These are phyloP conservation scores for Holcopasites calliopsidis DNA, from an alignment of 1,140 invertebrate species.

Conservation along the genomic window DNA sequence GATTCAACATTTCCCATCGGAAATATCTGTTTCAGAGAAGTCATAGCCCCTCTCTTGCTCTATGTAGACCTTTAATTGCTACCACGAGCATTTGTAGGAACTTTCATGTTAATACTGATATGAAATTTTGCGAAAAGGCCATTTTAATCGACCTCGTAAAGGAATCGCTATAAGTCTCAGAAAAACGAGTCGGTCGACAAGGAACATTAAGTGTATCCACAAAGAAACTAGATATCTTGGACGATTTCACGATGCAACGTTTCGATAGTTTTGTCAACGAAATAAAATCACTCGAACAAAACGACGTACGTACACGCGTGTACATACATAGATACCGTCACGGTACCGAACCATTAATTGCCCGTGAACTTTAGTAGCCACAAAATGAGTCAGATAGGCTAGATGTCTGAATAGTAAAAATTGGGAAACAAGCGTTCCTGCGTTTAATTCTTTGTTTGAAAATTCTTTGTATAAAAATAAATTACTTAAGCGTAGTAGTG, in stretches of 20 bases:
- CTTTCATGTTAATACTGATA: too few species aligned
- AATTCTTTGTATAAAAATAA: too few species aligned
- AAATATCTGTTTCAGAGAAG: background rate
- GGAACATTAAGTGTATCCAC: conserved; percentile 22
- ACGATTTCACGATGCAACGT: conserved; percentile 2
- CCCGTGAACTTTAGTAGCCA: background rate
- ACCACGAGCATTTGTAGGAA: too few species aligned
- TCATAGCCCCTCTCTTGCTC: background rate
- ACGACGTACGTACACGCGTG: background rate
- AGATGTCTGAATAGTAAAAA: too few species aligned
- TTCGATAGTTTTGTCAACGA: background rate
- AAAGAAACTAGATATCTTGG: conserved; percentile 24
- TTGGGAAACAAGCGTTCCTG: too few species aligned
- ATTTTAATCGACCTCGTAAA: background rate
- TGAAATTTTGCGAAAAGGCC: too few species aligned
- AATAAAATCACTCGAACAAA: background rate
- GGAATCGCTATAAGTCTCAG: conserved; percentile 15
- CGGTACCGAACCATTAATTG: background rate
- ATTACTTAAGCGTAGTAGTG: too few species aligned
- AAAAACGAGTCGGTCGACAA: background rate
- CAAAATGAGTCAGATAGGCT: background rate
- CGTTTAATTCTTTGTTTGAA: too few species aligned
- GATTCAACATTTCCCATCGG: conserved; percentile 44
- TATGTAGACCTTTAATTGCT: too few species aligned
- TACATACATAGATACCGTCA: background rate